Evolutionary conservation across 2,113 vertebrate genomes (phyloP).

Genomic region (Nettapus auritus): DNA sequence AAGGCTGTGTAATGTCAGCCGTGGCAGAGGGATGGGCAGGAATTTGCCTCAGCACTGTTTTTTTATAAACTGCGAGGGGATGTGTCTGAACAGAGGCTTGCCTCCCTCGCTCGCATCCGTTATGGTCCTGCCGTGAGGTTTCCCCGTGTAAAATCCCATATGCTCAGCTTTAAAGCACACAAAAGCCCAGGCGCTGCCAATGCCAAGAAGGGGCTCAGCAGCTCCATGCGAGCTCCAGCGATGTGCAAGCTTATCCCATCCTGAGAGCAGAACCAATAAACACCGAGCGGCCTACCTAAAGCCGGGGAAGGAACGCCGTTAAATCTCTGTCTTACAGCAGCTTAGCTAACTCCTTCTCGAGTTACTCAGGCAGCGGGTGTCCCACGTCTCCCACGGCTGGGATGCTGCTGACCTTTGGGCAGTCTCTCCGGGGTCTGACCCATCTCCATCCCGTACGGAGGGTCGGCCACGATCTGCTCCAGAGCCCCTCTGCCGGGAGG

Average conservation of each 20-base stretch:
- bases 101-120: background rate
- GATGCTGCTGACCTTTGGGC: conserved; percentile 6
- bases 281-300: rapidly evolving
- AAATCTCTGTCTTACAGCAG: background rate
- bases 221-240: rapidly evolving
- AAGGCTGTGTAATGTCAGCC: rapidly evolving
- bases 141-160: rapidly evolving
- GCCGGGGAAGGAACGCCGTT: background rate
- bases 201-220: background rate
- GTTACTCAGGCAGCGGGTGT: background rate
- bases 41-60: rapidly evolving
- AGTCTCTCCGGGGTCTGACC: background rate
- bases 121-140: background rate
- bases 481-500: background rate
- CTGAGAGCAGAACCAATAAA: conserved; percentile 20
- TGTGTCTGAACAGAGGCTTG: background rate
- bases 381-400: background rate
- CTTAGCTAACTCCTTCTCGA: conserved; percentile 12
- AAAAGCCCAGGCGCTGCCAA: rapidly evolving
- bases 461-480: background rate
- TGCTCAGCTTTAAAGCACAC: background rate
- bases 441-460: background rate
- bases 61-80: background rate
- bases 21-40: rapidly evolving
- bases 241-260: background rate